Base-by-base conservation (phyloP, 2,113 vertebrate species). In the Psilopsiagon aymara region DNA sequence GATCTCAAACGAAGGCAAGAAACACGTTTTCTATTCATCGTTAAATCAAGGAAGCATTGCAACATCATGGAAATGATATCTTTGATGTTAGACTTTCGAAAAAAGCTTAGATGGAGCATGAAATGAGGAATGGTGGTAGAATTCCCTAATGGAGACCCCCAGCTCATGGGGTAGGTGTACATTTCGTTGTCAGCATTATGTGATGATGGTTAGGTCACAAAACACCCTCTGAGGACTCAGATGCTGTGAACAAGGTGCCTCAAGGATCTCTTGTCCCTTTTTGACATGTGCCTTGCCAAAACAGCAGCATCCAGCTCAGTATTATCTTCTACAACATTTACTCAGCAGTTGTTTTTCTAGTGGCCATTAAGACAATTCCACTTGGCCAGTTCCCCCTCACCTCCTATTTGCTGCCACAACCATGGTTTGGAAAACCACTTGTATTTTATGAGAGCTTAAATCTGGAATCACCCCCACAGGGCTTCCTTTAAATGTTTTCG, bases 91-190 rank as follows among this genome's bases (percentile, higher is more conserved):
- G 25, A 59, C 25, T 20, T 37, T 43, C 33, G 31, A 70, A 53
- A 55, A 3, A 37, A 70, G 49, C 39, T 64, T 68, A 60, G 63
- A 44, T 64, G 69, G 62, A 39, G 31, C 31, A n/a, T 14, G 27
- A 29, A 52, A n/a, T 31, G 16, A 70, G 17, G 55, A 79, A 43
- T 21, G 10, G 47, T 1, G 1, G 14, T 11, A 43, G 31, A 29
- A 41, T 6, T 39, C 33, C 17, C 59, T 55, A 24, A 17, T 7
- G 7, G 41, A 53, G 33, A 53, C 12, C 11, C 25, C 17, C 31
- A 66, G 46, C 14, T 28, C 11, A 24, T 0, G 1, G 44, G 59
- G 25, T 27, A n/a, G 51, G 41, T 1, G 1, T 29, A 29, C 33
- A 31, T 39, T 37, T 37, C 2, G 0, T 33, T 37, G 59, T 39